Conservation (phyloP, 2,113 vertebrate genomes). For the Tetraodon nigroviridis region DNA sequence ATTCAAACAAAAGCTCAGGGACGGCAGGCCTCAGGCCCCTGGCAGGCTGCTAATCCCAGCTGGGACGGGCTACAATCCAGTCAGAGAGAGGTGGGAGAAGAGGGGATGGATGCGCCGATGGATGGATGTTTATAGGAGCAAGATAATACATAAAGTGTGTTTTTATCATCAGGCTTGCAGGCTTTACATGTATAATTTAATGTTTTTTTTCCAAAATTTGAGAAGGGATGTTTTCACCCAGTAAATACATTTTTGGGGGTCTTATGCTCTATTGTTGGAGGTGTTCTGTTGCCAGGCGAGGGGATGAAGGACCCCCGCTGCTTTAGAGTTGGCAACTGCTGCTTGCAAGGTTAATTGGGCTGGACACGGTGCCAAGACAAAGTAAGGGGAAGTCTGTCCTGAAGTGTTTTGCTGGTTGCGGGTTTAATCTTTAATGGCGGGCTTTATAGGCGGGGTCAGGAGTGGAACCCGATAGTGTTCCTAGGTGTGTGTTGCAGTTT, state of each 20-base stretch:
- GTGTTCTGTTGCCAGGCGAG: constrained; percentile 58
- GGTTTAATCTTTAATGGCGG: constrained; percentile 61
- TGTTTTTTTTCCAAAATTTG: too few relatives aligned
- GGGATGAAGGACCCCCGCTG: constrained; percentile 45
- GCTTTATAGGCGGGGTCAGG: constrained; percentile 47
- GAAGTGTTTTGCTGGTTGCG: constrained; percentile 54
- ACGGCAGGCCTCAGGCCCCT: constrained; percentile 63
- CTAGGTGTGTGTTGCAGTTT: constrained; percentile 37
- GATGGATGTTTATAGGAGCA: too few relatives aligned
- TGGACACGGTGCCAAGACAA: constrained; percentile 54
- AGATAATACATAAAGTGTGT: too few relatives aligned
- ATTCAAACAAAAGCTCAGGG: constrained; percentile 70
- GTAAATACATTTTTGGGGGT: constrained; percentile 27
- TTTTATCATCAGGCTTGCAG: too few relatives aligned
- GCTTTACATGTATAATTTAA: too few relatives aligned
- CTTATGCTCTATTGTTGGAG: constrained; percentile 33
- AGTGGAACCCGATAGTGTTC: constrained; percentile 40
- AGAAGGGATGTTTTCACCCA: too few relatives aligned
- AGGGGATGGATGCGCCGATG: too few relatives aligned
- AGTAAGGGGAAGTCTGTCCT: constrained; percentile 46
- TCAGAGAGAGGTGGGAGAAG: too few relatives aligned
- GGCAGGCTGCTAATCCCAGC: constrained; percentile 67
- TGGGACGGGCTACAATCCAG: constrained; percentile 75
- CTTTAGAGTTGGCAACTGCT: constrained; percentile 39
- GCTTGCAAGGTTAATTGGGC: constrained; percentile 67